Percentiles rank a stretch among this genome's conserved stretches.
phyloP scores from a whole-genome alignment of 2,797 vertebrate species.

The Myripristis jacobus region DNA sequence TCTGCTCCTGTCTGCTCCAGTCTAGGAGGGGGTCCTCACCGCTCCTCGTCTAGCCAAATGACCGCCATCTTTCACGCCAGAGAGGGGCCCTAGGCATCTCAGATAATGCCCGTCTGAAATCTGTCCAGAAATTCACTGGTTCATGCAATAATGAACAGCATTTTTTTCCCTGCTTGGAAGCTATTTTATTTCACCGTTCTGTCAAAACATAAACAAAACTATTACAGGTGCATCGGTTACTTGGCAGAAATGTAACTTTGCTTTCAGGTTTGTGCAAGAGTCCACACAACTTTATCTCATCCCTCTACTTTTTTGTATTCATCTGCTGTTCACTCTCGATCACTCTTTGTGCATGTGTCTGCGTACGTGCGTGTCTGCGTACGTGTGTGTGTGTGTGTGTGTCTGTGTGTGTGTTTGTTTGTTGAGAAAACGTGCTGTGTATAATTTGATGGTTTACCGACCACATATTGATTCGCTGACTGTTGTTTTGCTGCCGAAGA shows the following conservation, averaged over 20 bases:
- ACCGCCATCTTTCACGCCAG: constrained; percentile 84
- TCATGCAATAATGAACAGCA: constrained; percentile 69
- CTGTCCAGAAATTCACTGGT: constrained; percentile 75
- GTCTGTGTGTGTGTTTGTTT: constrained; percentile 15
- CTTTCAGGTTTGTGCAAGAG: not conserved
- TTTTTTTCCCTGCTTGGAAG: constrained; percentile 34
- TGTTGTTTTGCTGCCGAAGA: constrained; percentile 62
- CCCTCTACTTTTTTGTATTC: constrained; percentile 41
- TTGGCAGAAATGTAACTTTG: constrained; percentile 46
- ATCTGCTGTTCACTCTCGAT: constrained; percentile 33
- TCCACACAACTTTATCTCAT: constrained; percentile 28
- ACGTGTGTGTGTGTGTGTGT: constrained; percentile 18
- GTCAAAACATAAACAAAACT: constrained; percentile 56
- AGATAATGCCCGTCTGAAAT: constrained; percentile 74
- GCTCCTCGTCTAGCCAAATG: constrained; percentile 83
- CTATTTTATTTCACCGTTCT: constrained; percentile 44
- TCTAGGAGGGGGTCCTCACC: constrained; percentile 80
- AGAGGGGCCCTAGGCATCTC: constrained; percentile 70
- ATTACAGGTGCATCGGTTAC: constrained; percentile 43
- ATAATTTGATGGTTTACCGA: constrained; percentile 72
- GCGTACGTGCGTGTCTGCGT: constrained; percentile 6
- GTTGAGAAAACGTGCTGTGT: constrained; percentile 47
- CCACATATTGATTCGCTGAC: constrained; percentile 71
- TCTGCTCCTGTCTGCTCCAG: constrained; percentile 70
- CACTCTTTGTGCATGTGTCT: not conserved